phyloP scores from a whole-genome alignment of 2,888 invertebrate species.

The Pseudococcus viburni region DNA sequence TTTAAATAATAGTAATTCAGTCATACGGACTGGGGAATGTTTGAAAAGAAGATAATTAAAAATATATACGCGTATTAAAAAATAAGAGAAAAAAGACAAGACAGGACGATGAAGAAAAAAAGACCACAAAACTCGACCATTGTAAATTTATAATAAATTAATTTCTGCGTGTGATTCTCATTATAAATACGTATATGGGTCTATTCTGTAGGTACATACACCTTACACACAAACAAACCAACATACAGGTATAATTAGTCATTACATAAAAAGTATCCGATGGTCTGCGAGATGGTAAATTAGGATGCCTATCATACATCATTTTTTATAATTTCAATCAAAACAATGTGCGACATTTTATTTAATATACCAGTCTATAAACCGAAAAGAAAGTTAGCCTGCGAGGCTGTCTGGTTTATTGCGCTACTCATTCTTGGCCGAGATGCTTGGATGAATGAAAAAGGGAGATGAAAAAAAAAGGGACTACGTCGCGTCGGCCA shows the following conservation, averaged over 20 bases:
- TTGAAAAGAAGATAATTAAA: conserved; percentile 57
- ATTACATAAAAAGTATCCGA: conserved; percentile 15
- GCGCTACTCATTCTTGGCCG: not conserved
- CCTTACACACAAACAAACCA: not conserved
- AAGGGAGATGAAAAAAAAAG: not conserved
- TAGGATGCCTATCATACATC: conserved; percentile 38
- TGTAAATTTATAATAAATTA: conserved; percentile 55
- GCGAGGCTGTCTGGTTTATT: conserved; percentile 39
- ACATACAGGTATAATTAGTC: conserved; percentile 9
- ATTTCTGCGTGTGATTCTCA: conserved; percentile 35
- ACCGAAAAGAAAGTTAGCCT: conserved; percentile 52
- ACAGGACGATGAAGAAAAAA: not conserved
- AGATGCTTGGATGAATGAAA: conserved; percentile 11
- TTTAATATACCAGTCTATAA: not conserved
- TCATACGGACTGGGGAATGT: conserved; percentile 9
- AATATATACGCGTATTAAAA: conserved; percentile 39
- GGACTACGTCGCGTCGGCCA: conserved; percentile 14
- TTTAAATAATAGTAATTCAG: conserved; percentile 55
- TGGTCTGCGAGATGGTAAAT: not conserved
- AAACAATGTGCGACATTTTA: conserved; percentile 44
- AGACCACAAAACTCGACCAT: conserved; percentile 40
- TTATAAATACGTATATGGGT: not conserved
- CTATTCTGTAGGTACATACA: not conserved
- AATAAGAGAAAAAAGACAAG: not conserved
- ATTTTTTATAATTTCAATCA: conserved; percentile 45